A percentile compares a stretch with the other conserved stretches of the same genome.
Conservation (phyloP, 2,113 vertebrate species). For the Bettongia penicillata region DNA sequence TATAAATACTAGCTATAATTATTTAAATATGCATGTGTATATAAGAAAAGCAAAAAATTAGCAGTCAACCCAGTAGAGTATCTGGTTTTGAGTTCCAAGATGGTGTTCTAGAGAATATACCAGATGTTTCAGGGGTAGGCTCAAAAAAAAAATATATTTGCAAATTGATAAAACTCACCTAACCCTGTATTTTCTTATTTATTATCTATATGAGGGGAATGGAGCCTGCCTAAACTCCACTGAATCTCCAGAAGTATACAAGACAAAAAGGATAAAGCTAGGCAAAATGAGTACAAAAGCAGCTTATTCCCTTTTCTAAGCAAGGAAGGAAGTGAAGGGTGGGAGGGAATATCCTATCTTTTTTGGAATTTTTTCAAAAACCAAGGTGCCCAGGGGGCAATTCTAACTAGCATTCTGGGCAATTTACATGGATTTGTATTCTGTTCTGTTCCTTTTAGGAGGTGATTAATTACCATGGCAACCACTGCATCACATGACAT, state of each 20-base stretch:
- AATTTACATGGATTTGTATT: constrained; percentile 79
- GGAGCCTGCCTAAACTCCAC: not conserved
- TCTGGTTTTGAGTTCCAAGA: not conserved
- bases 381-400: constrained; percentile 59
- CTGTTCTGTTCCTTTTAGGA: constrained; percentile 62
- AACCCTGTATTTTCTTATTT: constrained; percentile 7
- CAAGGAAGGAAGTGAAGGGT: constrained; percentile 1
- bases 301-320: constrained; percentile 50
- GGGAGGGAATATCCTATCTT: constrained; percentile 8
- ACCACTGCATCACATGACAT: constrained; percentile 69
- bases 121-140: not conserved
- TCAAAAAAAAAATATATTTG: constrained; percentile 2
- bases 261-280: constrained; percentile 24
- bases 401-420: constrained; percentile 69
- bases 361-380: constrained; percentile 65
- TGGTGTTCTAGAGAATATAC: constrained; percentile 5
- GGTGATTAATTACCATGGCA: constrained; percentile 80
- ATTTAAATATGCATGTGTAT: not conserved
- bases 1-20: not conserved
- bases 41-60: constrained; percentile 16
- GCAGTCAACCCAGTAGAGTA: not conserved
- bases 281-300: constrained; percentile 23
- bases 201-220: constrained; percentile 35
- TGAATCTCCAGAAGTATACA: constrained; percentile 9
- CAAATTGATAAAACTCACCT: not conserved